These are phyloP conservation scores for Leptodactylus fuscus DNA, from an alignment of 2,113 vertebrate genomes.

Conservation along the genomic window DNA sequence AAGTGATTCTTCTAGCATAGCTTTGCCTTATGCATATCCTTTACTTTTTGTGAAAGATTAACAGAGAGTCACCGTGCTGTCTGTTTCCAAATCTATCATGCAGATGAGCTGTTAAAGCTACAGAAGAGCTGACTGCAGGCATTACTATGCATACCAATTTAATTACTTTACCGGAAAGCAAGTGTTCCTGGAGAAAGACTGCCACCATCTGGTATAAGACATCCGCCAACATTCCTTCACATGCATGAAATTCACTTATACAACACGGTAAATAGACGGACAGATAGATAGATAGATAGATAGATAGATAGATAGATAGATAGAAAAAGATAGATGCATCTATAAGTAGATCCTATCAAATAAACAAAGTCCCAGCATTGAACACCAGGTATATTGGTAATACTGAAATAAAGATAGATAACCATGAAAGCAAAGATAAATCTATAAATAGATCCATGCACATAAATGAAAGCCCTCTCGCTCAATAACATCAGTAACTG, in stretches of 20 bases:
- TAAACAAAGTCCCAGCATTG: too few relatives aligned
- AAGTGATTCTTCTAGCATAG: constrained; percentile 30
- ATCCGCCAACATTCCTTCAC: constrained; percentile 5
- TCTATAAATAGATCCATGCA: too few relatives aligned
- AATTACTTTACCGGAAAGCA: not conserved
- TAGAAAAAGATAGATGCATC: not conserved
- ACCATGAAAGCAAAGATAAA: too few relatives aligned
- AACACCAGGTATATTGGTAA: too few relatives aligned
- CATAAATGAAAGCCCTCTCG: too few relatives aligned
- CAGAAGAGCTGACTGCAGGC: constrained; percentile 31
- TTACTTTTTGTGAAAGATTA: constrained; percentile 45
- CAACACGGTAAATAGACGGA: not conserved
- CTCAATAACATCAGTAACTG: too few relatives aligned
- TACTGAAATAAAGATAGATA: too few relatives aligned
- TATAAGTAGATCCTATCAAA: too few relatives aligned
- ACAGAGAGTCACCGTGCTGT: constrained; percentile 42
- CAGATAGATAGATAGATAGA: not conserved
- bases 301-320: constrained; percentile 5
- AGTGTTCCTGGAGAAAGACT: constrained; percentile 30
- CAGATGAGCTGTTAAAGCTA: constrained; percentile 38
- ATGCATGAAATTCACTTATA: not conserved
- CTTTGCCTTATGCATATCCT: constrained; percentile 39
- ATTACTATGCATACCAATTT: constrained; percentile 42
- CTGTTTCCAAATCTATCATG: constrained; percentile 49
- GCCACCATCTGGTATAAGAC: constrained; percentile 63